Conservation (phyloP, 2,888 invertebrate genomes). For the Lycia hirtaria region DNA sequence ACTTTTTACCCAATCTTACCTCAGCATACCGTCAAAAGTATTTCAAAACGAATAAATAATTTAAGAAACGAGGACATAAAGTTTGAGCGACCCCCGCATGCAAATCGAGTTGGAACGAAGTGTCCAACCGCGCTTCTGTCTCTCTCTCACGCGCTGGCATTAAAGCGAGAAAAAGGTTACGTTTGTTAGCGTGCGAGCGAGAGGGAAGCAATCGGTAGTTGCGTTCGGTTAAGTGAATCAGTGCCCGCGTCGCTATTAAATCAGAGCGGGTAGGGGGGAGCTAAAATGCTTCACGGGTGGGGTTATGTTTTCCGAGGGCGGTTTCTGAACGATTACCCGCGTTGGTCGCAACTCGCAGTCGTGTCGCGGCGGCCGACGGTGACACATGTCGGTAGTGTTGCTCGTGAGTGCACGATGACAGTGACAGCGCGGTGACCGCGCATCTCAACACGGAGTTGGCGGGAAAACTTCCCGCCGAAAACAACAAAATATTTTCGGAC, state of each 20-base stretch:
- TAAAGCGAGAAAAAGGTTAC: slow-evolving; percentile 53
- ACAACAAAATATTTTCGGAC: slow-evolving; percentile 85
- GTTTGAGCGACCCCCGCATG: slow-evolving; percentile 82
- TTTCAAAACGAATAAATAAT: slow-evolving; percentile 84
- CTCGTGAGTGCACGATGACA: slow-evolving; percentile 65
- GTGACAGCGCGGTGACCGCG: slow-evolving; percentile 80
- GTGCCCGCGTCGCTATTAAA: slow-evolving; percentile 85
- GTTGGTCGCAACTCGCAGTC: slow-evolving; percentile 48
- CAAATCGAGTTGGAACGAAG: slow-evolving; percentile 84
- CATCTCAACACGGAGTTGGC: slow-evolving; percentile 71
- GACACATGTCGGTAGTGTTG: slow-evolving; percentile 29
- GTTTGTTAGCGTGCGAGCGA: slow-evolving; percentile 61
- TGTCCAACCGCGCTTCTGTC: slow-evolving; percentile 69
- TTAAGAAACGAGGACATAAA: slow-evolving; percentile 85
- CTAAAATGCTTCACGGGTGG: slow-evolving; percentile 83
- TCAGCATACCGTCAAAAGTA: slow-evolving; percentile 80
- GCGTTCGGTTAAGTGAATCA: slow-evolving; percentile 85
- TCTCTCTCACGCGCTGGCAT: slow-evolving; percentile 61
- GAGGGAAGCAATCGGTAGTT: slow-evolving; percentile 74
- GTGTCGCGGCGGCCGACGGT: slow-evolving; percentile 33
- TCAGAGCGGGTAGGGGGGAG: slow-evolving; percentile 78
- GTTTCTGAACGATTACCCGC: slow-evolving; percentile 75
- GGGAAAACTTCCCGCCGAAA: slow-evolving; percentile 82
- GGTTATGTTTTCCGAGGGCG: slow-evolving; percentile 84
- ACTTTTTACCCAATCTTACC: slow-evolving; percentile 77